phyloP scores from a whole-genome alignment of 2,113 vertebrate genomes.

The Trematomus loennbergii region DNA sequence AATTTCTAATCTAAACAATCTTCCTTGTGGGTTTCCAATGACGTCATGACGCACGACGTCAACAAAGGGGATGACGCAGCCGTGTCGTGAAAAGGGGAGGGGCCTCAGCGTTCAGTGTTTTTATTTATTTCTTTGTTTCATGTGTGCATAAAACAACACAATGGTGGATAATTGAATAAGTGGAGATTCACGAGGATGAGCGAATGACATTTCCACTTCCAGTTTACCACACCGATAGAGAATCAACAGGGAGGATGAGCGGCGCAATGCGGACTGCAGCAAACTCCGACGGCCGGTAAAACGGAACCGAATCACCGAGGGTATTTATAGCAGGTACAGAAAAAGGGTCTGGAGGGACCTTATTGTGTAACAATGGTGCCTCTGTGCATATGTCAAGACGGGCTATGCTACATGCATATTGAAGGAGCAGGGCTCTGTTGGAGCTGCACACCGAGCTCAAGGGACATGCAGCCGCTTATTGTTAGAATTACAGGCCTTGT shows the following conservation, averaged over 20 bases:
- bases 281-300: conserved; percentile 98
- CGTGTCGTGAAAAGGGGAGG: conserved; percentile 80
- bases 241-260: conserved; percentile 94
- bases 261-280: conserved; percentile 99
- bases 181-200: conserved; percentile 57
- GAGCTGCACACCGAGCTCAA: background rate
- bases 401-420: conserved; percentile 8
- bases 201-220: conserved; percentile 63
- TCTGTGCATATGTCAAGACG: conserved; percentile 50
- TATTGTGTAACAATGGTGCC: conserved; percentile 78
- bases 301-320: conserved; percentile 99
- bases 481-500: conserved; percentile 54
- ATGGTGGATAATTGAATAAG: conserved; percentile 72
- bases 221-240: conserved; percentile 64
- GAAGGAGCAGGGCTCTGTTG: background rate
- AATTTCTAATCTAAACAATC: too few relatives aligned
- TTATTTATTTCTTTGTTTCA: conserved; percentile 91
- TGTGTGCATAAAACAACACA: conserved; percentile 81
- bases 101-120: conserved; percentile 78
- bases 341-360: conserved; percentile 86
- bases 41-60: conserved; percentile 59
- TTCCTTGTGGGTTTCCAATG: background rate
- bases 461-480: conserved; percentile 12
- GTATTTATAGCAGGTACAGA: conserved; percentile 96
- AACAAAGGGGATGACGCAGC: conserved; percentile 25